A percentile compares a stretch with the other conserved stretches of the same genome.
Conservation (phyloP, 2,113 vertebrate species). For the Brachionichthys hirsutus region DNA sequence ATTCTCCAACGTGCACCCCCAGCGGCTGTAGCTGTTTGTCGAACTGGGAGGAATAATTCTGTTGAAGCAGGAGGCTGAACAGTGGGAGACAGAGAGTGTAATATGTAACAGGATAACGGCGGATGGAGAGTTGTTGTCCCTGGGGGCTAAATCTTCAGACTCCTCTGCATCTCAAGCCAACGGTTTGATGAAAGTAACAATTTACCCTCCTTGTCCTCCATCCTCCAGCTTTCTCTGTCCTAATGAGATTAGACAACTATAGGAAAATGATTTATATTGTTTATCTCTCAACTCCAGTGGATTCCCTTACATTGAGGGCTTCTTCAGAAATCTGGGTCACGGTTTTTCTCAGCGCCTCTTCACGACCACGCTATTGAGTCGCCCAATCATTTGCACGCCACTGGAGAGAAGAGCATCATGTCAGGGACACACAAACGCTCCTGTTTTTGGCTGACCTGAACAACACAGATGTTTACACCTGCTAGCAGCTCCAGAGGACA, state of each 20-base stretch:
- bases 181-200: conserved; percentile 74
- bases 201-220: conserved; percentile 46
- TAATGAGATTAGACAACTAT: conserved; percentile 74
- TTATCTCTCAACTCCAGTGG: conserved; percentile 70
- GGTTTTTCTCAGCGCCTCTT: conserved; percentile 18
- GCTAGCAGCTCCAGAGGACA: no score
- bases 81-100: conserved; percentile 56
- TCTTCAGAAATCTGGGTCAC: conserved; percentile 14
- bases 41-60: conserved; percentile 65
- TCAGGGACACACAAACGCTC: no score
- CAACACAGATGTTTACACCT: no score
- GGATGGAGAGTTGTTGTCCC: conserved; percentile 47
- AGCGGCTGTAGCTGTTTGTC: conserved; percentile 35
- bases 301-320: conserved; percentile 52
- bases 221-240: conserved; percentile 49
- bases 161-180: conserved; percentile 59
- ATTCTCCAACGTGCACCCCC: conserved; percentile 13
- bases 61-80: conserved; percentile 67
- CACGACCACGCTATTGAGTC: no score
- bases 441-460: no score
- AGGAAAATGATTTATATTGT: conserved; percentile 74
- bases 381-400: no score
- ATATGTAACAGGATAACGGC: conserved; percentile 69
- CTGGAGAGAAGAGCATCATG: no score
- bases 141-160: conserved; percentile 59